Evolutionary conservation across 2,113 vertebrate genomes (phyloP), one percentile per base, ranked within the genome.

Genomic region (Laticauda colubrina): DNA sequence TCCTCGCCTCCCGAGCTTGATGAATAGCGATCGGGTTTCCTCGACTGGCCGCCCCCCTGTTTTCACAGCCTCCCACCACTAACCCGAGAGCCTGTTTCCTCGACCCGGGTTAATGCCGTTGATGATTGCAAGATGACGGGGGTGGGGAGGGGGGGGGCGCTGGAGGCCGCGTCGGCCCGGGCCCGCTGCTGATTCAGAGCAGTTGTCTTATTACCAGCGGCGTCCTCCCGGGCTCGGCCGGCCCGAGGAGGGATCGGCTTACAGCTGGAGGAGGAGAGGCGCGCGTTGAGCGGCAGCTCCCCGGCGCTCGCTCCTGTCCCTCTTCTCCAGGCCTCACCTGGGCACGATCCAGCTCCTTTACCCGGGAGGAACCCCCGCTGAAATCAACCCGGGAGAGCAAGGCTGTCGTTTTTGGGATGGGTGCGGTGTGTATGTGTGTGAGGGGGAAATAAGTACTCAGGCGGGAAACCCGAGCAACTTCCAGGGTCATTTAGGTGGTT

Each of bases 121-220:
- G 98, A 99, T 99, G 98, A 98, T 97, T 99, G 97, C 98, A 99
- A 98, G 98, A 98, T 99, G 98, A 98, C 93, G 97, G 94, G 91
- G 94, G 94, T 93, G 96, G 26, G 26, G 1, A 7, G 1, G 3
- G 3, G 59, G 3, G 26, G 26, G 12, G 10, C 10, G 3, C 10
- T 11, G 59, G 59, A 2, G 56, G 20, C 56, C 95, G 87, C 93
- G 94, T 92, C 89, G 95, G 48, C 96, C 94, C 94, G 93, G 4
- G 95, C 94, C 95, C 94, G 69, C 34, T 39, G 94, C 95, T 59
- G 95, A 85, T 90, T 64, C 96, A 24, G 95, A 93, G 94, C 61
- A 89, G 87, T 81, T 54, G 92, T 64, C 87, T 89, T 55, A 55
- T 88, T 69, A 29, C 81, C 29, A n/a, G 51, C 85, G 10, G 24